A percentile compares a stretch with the other conserved stretches of the same genome.
phyloP scores from a whole-genome alignment of 2,797 vertebrate species.

The Buceros bicornis region DNA sequence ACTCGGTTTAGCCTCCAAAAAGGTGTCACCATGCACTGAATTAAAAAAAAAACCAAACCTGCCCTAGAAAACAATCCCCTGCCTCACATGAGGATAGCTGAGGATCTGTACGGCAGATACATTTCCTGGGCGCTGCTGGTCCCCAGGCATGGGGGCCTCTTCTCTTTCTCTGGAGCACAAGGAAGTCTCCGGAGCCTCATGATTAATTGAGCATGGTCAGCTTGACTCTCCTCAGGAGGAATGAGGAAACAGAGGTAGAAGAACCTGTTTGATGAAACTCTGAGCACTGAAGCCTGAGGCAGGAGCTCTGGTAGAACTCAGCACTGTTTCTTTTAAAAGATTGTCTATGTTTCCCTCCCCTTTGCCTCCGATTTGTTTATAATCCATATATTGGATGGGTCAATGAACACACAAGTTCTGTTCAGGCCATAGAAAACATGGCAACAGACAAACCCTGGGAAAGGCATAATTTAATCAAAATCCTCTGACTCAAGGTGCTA shows the following conservation, averaged over 20 bases:
- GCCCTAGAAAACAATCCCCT: neutral
- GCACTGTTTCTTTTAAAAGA: constrained; percentile 9
- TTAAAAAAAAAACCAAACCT: neutral
- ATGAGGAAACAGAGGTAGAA: constrained; percentile 69
- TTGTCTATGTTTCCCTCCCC: neutral
- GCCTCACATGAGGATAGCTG: neutral
- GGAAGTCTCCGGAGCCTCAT: neutral
- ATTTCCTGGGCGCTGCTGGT: neutral
- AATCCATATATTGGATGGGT: neutral
- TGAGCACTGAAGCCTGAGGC: constrained; percentile 38
- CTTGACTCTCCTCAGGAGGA: constrained; percentile 39
- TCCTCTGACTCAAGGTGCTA: neutral
- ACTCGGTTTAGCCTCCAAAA: neutral
- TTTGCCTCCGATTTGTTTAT: neutral
- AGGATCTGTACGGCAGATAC: neutral
- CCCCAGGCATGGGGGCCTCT: neutral
- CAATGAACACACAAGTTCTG: neutral
- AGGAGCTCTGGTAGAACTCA: constrained; percentile 11
- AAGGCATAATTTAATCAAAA: neutral
- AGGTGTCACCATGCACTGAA: neutral
- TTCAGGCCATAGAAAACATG: neutral
- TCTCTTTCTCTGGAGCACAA: neutral
- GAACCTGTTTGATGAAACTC: constrained; percentile 66
- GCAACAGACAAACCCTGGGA: neutral
- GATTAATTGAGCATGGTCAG: constrained; percentile 41